Evolutionary conservation across 2,888 invertebrate species (phyloP), one percentile per base, ranked within the genome.

Genomic region (Drepana falcataria): DNA sequence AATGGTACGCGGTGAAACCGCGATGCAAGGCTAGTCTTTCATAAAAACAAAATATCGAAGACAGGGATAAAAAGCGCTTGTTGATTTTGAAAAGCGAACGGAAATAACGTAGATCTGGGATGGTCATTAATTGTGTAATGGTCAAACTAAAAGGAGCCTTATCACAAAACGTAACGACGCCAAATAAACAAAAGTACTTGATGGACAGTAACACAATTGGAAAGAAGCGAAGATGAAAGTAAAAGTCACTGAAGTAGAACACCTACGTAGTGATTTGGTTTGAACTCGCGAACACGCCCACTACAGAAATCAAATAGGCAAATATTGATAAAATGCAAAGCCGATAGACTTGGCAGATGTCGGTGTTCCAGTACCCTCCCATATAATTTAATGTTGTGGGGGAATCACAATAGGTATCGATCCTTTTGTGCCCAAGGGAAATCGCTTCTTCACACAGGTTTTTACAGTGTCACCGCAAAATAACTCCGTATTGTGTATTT

Each of bases 351-450:
- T 75, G 73, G 76, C 88, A 88, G 84, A 87, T 87, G 87, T 81
- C 79, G 71, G 71, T 64, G 68, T 51, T 51, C 51, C 51, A 69
- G 71, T 82, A 78, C 85, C 86, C 86, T 83, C 66, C 72, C 73
- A 77, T 79, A 78, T 84, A 84, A 85, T 85, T 85, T 81, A 83
- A 83, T 81, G 82, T 77, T 71, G 71, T 69, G 78, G 83, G 87
- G 85, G 81, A 81, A 80, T 77, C 78, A 85, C 87, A 86, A 87
- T 83, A 73, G 83, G 69, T 81, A 86, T 85, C 79, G 87, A 85
- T 85, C 80, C 81, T 71, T 81, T 80, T 80, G 76, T 79, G 69
- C 72, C 75, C 73, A 55, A 63, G 79, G 83, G 83, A 81, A 78
- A 81, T 81, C 76, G 77, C 60, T 72, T 74, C 75, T 77, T 72